A percentile compares a stretch with the other conserved stretches of the same genome.
Evolutionary conservation across 2,113 vertebrate species (phyloP).

Genomic region (Alethe diademata): DNA sequence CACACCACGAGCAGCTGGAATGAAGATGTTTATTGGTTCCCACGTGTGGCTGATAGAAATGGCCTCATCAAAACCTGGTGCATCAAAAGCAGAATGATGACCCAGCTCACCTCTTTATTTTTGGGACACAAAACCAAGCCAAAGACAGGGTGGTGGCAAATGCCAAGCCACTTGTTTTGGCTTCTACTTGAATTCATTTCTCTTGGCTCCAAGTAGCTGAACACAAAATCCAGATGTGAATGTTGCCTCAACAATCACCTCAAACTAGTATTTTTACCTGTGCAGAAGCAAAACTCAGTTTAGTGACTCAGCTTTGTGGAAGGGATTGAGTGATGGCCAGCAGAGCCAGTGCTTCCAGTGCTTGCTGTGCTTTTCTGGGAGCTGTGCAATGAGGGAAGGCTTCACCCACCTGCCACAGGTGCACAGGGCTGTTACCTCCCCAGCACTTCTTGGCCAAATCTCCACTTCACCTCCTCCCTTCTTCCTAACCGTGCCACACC

Average conservation of each 20-base stretch:
- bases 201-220: not conserved
- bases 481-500: not conserved
- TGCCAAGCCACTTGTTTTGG: not conserved
- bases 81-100: not conserved
- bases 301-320: too few species aligned
- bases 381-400: not conserved
- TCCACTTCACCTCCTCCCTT: not conserved
- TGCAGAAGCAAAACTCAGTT: not conserved
- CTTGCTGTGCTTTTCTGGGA: not conserved
- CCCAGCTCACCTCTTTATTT: not conserved
- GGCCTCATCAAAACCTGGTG: not conserved
- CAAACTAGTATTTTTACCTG: not conserved
- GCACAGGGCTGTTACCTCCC: not conserved
- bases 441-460: not conserved
- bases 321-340: not conserved
- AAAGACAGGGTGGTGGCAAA: rapidly evolving
- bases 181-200: not conserved
- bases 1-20: not conserved
- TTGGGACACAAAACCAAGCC: not conserved
- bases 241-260: not conserved
- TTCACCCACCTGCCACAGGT: not conserved
- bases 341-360: not conserved
- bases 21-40: rapidly evolving
- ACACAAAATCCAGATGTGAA: not conserved
- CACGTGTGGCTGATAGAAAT: not conserved